Percentiles rank a stretch among this genome's conserved stretches.
phyloP scores from a whole-genome alignment of 2,797 vertebrate species.

The Sebastes dallii region DNA sequence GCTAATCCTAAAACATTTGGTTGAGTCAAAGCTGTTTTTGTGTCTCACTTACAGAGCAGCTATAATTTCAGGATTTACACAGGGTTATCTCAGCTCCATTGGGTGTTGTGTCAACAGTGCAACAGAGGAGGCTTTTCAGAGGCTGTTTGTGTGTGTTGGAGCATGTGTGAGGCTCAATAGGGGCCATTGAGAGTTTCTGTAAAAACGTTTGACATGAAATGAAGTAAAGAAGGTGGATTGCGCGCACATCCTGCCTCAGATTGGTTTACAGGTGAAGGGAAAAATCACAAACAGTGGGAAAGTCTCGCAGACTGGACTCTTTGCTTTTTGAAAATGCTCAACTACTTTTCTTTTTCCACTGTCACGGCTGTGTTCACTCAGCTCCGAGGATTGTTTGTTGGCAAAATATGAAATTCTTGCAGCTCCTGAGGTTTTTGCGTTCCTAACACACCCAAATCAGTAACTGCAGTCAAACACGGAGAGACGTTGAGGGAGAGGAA shows the following conservation, averaged over 20 bases:
- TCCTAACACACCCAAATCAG: constrained; percentile 5
- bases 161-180: constrained; percentile 18
- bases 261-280: neutral
- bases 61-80: neutral
- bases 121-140: constrained; percentile 38
- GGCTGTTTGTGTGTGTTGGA: constrained; percentile 43
- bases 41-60: neutral
- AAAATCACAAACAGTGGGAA: neutral
- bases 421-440: constrained; percentile 1
- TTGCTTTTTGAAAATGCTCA: constrained; percentile 2
- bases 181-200: constrained; percentile 5
- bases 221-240: neutral
- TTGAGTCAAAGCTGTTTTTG: constrained; percentile 2
- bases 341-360: neutral
- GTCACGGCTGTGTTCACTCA: constrained; percentile 10
- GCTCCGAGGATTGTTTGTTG: constrained; percentile 18
- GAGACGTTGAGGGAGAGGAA: constrained; percentile 18
- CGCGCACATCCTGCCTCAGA: neutral
- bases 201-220: neutral
- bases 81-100: constrained; percentile 7
- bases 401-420: constrained; percentile 1
- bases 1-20: neutral
- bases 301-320: neutral
- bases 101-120: constrained; percentile 34
- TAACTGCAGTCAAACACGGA: constrained; percentile 11